Evolutionary conservation across 2,797 vertebrate species (phyloP), one percentile per base, ranked within the genome.

Genomic region (Xyrichtys novacula): DNA sequence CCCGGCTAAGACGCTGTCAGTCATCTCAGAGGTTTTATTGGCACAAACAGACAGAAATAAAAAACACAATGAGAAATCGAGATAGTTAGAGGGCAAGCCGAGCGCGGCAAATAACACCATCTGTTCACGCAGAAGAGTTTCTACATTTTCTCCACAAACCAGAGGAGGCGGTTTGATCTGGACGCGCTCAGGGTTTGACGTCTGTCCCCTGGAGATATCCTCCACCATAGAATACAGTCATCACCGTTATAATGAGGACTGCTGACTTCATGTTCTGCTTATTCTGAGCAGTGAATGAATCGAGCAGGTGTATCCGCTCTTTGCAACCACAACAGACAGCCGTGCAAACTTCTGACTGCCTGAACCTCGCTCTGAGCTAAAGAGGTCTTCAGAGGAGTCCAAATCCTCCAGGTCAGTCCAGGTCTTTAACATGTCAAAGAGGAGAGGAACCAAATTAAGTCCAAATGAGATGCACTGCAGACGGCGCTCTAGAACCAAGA

Each of bases 11-110:
- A 12, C 10, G 42, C 64, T 55, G 36, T 54, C 56, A 62, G 0
- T 81, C 48, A 58, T 65, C 57, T 70, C 46, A 20, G 25, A 23
- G 20, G 16, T 7, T 49, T 4, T 3, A 2, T 2, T 55, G 36
- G 43, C 47, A 55, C 9, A 20, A 15, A 31, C 44, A 44, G 23
- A 47, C 64, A 36, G 5, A 40, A 46, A 40, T 0, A 55, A 7
- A 26, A 55, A 7, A 26, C 17, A 32, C 25, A 32, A 6, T 4
- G 17, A 34, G 14, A 26, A 12, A 9, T 14, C 0, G 22, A 2
- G 28, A 12, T 1, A 34, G 22, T 36, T 36, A 5, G 23, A 22
- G 40, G 12, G 19, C 39, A 17, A n/a, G 54, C 26, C 28, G 23
- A 54, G 17, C 26, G 7, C 54, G 25, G 54, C 26, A 54, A 40